Percentiles rank a stretch among this genome's conserved stretches.
Conservation (phyloP, 2,113 vertebrate species). For the Pteropus alecto region DNA sequence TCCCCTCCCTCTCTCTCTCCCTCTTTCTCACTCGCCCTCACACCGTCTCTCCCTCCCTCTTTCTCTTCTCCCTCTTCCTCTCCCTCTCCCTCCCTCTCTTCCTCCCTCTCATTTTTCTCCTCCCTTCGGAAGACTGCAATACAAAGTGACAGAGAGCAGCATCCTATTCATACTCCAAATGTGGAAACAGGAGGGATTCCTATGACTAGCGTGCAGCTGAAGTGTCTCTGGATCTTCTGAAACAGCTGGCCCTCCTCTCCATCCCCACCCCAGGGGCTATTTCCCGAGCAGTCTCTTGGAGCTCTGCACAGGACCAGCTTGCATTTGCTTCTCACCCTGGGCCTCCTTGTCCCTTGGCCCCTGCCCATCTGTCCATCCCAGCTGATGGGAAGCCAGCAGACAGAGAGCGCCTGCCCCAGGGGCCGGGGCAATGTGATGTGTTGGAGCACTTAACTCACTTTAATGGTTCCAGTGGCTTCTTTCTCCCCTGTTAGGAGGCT, state of each 20-base stretch:
- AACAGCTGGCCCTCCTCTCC: not conserved
- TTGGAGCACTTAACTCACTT: conserved; percentile 16
- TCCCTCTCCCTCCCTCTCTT: not conserved
- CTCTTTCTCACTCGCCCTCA: not conserved
- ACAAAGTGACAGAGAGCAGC: not conserved
- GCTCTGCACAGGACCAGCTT: not conserved
- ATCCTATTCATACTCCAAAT: not conserved
- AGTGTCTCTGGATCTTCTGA: not conserved
- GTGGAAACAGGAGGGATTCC: not conserved
- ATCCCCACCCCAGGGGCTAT: not conserved
- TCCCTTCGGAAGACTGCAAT: not conserved
- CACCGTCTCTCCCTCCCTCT: too few species aligned
- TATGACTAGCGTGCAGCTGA: not conserved
- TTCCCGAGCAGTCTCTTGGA: not conserved
- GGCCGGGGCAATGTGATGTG: not conserved
- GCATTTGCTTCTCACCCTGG: not conserved
- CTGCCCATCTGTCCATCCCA: not conserved
- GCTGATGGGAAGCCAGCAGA: not conserved
- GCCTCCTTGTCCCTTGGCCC: not conserved
- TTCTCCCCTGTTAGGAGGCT: not conserved
- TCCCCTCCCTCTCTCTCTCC: too few species aligned
- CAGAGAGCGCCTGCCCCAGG: not conserved
- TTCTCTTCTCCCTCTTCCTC: too few species aligned
- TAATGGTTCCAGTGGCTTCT: not conserved
- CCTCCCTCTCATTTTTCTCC: not conserved